These are phyloP conservation scores for Buceros bicornis DNA, from an alignment of 2,797 vertebrate genomes.

Conservation along the genomic window DNA sequence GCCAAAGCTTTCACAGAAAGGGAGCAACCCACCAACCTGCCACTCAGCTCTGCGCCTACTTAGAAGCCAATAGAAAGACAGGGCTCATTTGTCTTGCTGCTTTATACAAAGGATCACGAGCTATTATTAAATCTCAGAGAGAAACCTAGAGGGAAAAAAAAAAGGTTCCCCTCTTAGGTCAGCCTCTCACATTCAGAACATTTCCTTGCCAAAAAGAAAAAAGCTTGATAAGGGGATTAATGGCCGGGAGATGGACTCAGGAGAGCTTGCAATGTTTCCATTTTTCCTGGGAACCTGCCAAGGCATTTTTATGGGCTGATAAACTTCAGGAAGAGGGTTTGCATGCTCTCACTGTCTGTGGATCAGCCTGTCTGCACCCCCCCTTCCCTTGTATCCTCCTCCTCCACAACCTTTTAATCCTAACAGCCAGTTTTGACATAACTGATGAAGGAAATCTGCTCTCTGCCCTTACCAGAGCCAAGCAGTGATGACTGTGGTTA, in stretches of 20 bases:
- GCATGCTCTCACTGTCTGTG: not conserved
- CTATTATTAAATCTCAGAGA: not conserved
- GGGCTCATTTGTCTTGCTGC: not conserved
- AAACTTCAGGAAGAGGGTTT: not conserved
- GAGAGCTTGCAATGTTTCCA: not conserved
- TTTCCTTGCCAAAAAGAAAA: not conserved
- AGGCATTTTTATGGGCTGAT: not conserved
- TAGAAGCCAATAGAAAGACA: not conserved
- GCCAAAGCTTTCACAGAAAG: not conserved
- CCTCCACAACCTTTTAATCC: not conserved
- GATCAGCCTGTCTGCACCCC: not conserved
- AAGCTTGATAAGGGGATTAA: not conserved
- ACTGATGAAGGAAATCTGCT: not conserved
- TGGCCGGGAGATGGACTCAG: accelerated
- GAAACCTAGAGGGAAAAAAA: not conserved
- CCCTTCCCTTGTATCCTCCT: not conserved
- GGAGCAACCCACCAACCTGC: not conserved
- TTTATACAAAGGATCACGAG: not conserved
- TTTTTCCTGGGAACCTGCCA: not conserved
- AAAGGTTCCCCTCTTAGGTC: not conserved
- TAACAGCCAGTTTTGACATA: not conserved
- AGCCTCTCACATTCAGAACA: not conserved
- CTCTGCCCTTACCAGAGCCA: not conserved
- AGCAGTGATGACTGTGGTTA: not conserved
- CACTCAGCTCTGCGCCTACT: not conserved